Evolutionary conservation across 2,797 vertebrate species (phyloP), one percentile per base, ranked within the genome.

Genomic region (Gallirallus australis): DNA sequence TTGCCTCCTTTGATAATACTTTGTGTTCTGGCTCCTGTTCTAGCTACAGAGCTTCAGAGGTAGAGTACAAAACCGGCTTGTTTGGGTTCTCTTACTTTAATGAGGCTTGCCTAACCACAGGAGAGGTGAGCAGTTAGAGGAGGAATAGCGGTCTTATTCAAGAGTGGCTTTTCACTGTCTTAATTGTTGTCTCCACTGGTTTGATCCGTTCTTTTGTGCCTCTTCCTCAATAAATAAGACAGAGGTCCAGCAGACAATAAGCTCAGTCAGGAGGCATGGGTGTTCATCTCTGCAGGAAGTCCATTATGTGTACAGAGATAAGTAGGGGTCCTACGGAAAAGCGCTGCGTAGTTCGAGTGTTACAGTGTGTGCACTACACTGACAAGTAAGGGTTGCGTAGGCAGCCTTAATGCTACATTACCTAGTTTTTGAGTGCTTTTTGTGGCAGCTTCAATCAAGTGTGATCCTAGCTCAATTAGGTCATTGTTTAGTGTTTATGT

Each of bases 191-290:
- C 63, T 15, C 84, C 11, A 12, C 28, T 72, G 84, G 16, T 40
- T 7, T 40, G 42, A 89, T 92, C 60, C 15, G 47, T 94, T 88
- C 87, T 90, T 94, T 97, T 94, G 77, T 95, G 83, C 40, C n/a
- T 83, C 65, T 83, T 90, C 30, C 65, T 79, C 42, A 60, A 2
- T 70, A 66, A 90, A 39, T 61, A 59, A 86, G 63, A 30, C 50
- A 40, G 57, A 79, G 42, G 66, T 82, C 75, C 48, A 61, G 7
- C 73, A 84, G 52, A 94, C 70, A 86, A 76, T 89, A 47, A 89
- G 66, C 77, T 94, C 47, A 65, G 12, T 94, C 42, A 25, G 24
- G 47, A 69, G 66, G 42, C 80, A 76, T 86, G 66, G 52, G 50
- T 86, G 83, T 89, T 94, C 21, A 8, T 92, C 90, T 82, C 90